Conservation (phyloP, 2,113 vertebrate species). For the Octodon degus region DNA sequence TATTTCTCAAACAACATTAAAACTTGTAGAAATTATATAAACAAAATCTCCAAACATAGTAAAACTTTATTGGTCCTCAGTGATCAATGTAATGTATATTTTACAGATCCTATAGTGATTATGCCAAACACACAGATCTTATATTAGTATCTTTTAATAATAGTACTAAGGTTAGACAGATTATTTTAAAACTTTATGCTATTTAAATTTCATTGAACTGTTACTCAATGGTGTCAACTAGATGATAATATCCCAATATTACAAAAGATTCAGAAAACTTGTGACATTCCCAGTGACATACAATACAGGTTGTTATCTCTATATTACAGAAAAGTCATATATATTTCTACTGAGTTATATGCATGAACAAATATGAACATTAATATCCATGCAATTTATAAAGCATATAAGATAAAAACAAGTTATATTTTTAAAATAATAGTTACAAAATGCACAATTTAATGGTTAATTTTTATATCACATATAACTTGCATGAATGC, state of each 20-base stretch:
- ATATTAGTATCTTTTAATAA: conserved; percentile 14
- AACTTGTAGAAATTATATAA: conserved; percentile 24
- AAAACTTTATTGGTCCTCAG: conserved; percentile 21
- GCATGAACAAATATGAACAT: conserved; percentile 23
- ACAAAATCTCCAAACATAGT: conserved; percentile 34
- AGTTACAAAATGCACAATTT: background rate
- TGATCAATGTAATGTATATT: conserved; percentile 43
- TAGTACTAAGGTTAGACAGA: conserved; percentile 1
- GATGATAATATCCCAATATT: background rate
- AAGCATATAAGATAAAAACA: background rate
- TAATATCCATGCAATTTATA: background rate
- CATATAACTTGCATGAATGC: background rate
- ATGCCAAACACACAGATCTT: conserved; percentile 29
- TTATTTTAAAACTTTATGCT: conserved; percentile 26
- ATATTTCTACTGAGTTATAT: conserved; percentile 46
- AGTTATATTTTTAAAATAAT: background rate
- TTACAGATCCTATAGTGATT: background rate
- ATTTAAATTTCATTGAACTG: background rate
- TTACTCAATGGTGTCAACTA: background rate
- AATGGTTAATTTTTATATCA: background rate
- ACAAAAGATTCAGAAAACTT: conserved; percentile 26
- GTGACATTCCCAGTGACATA: background rate
- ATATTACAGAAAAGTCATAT: conserved; percentile 22
- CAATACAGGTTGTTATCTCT: conserved; percentile 8
- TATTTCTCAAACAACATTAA: conserved; percentile 56